Conservation (phyloP, 2,113 vertebrate genomes). For the Galemys pyrenaicus region DNA sequence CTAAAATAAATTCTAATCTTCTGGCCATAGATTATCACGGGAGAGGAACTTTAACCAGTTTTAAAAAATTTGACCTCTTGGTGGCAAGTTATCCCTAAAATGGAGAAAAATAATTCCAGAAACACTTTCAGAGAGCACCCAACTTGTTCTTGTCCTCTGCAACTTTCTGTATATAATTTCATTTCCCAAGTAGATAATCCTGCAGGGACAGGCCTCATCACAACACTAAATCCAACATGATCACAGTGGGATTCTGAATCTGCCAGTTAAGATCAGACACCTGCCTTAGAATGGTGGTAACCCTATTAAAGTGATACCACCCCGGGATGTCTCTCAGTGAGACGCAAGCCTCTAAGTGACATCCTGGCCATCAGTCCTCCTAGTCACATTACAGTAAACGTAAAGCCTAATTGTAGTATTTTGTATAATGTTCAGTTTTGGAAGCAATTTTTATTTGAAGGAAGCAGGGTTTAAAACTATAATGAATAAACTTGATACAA, state of each 20-base stretch:
- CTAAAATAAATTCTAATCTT: neutral
- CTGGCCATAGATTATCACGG: neutral
- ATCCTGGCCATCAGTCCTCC: neutral
- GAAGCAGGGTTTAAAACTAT: constrained; percentile 12
- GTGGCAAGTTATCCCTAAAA: neutral
- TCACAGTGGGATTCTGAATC: neutral
- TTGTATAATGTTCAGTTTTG: neutral
- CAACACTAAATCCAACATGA: neutral
- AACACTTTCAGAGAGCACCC: neutral
- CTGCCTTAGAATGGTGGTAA: neutral
- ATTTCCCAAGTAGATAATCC: neutral
- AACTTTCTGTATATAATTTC: neutral
- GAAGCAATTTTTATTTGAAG: constrained; percentile 33
- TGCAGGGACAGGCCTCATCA: neutral
- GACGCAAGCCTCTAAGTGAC: neutral
- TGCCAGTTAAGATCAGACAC: neutral
- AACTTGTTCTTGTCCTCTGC: neutral
- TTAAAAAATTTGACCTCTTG: neutral
- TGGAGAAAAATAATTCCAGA: neutral
- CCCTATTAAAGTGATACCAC: neutral
- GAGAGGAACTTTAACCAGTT: neutral
- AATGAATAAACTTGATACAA: neutral
- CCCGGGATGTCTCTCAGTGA: neutral
- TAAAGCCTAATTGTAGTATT: neutral
- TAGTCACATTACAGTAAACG: neutral